Evolutionary conservation across 2,797 vertebrate species (phyloP), one percentile per base, ranked within the genome.

Genomic region (Falco naumanni): DNA sequence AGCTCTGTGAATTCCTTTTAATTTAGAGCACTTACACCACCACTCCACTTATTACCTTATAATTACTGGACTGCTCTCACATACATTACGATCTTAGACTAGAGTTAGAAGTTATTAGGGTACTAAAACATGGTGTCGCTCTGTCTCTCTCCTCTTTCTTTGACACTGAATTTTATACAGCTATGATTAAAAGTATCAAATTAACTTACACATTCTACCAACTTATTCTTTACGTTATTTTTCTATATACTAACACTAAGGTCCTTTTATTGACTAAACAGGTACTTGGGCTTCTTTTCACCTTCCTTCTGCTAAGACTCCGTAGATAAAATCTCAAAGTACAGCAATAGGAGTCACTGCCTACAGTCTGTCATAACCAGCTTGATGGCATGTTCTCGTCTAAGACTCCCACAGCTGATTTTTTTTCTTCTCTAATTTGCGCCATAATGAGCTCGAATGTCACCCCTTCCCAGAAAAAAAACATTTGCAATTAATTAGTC

Each of bases 11-110:
- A 98, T 98, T 98, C 97, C 97, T 97, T 98, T 98, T 98, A 98
- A 98, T 98, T 98, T 98, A 98, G 97, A 98, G 97, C 97, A 97
- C 97, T 98, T 98, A 98, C 93, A 97, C 96, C 96, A 98, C 92
- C 97, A 97, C 96, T 97, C 96, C 97, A 97, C 98, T 98, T 98
- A 98, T 97, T 98, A 97, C 98, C 97, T 98, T 98, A 98, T 97
- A 98, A 98, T 98, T 98, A 98, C 97, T 94, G 95, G 97, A 97
- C 97, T 34, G 88, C 96, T 96, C 94, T 91, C 97, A 97, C 98
- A 97, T 97, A 97, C 97, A 97, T 98, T 98, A 98, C 90, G 94
- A 97, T 97, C 97, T 96, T 87, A 92, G 95, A 95, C 96, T 95
- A 80, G 78, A 97, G 97, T 86, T 95, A 96, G 98, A 97, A 98